Conservation (phyloP, 2,797 vertebrate genomes). For the Sparidentex hasta region DNA sequence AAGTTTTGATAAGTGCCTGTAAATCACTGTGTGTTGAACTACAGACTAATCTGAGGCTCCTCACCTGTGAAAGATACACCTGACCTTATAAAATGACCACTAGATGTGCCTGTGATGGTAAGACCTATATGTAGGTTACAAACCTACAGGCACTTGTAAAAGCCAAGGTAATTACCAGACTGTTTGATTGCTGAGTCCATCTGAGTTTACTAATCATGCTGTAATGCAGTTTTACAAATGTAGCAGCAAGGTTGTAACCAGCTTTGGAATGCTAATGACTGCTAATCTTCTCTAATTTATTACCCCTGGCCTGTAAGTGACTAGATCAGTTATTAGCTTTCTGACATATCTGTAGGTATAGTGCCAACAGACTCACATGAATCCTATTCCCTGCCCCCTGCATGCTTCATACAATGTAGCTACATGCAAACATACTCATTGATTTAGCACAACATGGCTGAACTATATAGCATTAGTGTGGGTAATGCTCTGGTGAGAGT, state of each 20-base stretch:
- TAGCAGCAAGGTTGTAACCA: neutral
- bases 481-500: neutral
- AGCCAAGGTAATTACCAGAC: neutral
- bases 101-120: neutral
- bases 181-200: neutral
- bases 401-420: neutral
- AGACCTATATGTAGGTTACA: neutral
- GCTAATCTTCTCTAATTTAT: neutral
- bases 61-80: neutral
- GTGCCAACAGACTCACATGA: neutral
- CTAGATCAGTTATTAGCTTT: neutral
- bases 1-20: neutral
- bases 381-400: neutral
- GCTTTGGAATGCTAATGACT: neutral
- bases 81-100: neutral
- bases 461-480: neutral
- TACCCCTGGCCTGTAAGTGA: neutral
- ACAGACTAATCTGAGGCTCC: neutral
- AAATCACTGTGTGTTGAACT: neutral
- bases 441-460: neutral
- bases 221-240: constrained; percentile 1
- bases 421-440: neutral
- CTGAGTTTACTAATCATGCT: neutral
- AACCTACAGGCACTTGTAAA: neutral
- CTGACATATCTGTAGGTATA: neutral